Percentiles rank a stretch among this genome's conserved stretches.
Evolutionary conservation across 2,113 vertebrate genomes (phyloP).

Genomic region (Dromas ardeola): DNA sequence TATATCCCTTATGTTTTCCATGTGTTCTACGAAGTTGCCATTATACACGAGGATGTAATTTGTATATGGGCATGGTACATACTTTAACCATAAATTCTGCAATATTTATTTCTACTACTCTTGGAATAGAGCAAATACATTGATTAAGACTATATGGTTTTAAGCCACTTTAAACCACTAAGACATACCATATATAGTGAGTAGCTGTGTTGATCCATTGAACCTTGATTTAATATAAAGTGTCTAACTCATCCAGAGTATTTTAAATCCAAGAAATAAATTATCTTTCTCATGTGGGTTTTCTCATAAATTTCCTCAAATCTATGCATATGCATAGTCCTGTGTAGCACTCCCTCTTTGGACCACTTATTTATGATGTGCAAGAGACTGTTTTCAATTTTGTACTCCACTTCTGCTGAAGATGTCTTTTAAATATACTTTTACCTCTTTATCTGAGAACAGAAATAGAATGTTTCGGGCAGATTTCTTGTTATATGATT

Average conservation of each 20-base stretch:
- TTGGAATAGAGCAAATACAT: background rate
- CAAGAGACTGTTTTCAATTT: conserved; percentile 24
- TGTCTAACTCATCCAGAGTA: background rate
- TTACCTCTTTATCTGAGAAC: conserved; percentile 13
- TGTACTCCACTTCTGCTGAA: background rate
- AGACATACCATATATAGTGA: background rate
- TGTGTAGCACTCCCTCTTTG: background rate
- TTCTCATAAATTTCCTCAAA: background rate
- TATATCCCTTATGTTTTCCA: conserved; percentile 7
- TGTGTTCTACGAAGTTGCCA: background rate
- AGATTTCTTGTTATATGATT: conserved; percentile 16
- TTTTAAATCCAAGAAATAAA: background rate
- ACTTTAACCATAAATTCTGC: background rate
- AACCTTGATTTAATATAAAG: background rate
- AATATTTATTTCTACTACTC: background rate
- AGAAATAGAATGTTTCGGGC: conserved; percentile 9
- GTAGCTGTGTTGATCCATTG: background rate
- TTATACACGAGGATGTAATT: background rate
- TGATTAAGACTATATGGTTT: background rate
- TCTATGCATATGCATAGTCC: background rate
- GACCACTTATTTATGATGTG: conserved; percentile 21
- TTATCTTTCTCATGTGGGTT: background rate
- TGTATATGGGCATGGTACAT: background rate
- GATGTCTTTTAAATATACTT: background rate
- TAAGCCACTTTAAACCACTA: background rate